phyloP scores from a whole-genome alignment of 2,888 invertebrate species.

The Trissoscelio sp. region DNA sequence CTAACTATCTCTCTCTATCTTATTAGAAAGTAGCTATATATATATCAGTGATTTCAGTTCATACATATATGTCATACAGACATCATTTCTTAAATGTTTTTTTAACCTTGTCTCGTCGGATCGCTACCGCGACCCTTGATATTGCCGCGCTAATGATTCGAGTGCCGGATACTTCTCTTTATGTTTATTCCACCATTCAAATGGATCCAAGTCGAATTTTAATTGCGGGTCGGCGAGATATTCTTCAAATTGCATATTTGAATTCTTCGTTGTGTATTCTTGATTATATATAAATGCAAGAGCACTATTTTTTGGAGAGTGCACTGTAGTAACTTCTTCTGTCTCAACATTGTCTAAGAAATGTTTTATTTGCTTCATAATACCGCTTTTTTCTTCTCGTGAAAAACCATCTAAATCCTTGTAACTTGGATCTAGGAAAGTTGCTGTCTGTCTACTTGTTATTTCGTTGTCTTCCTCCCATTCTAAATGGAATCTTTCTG shows the following conservation, averaged over 20 bases:
- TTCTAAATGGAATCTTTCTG: neutral
- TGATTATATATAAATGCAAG: constrained; percentile 13
- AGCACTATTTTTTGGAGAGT: neutral
- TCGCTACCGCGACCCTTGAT: no score
- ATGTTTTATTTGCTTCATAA: no score
- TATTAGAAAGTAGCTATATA: no score
- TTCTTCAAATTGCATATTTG: no score
- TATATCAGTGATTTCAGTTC: no score
- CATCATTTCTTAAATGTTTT: no score
- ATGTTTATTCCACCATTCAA: constrained; percentile 24
- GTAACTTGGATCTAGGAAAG: constrained; percentile 13
- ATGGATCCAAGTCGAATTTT: constrained; percentile 1
- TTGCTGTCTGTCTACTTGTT: neutral
- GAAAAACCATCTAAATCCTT: neutral
- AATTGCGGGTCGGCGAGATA: neutral
- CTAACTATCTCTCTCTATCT: no score
- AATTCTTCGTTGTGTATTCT: neutral
- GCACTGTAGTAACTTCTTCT: neutral
- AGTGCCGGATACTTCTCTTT: constrained; percentile 2
- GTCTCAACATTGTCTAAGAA: no score
- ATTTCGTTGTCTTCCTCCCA: neutral
- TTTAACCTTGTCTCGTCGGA: no score
- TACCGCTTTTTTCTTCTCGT: no score
- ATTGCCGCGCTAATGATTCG: constrained; percentile 3
- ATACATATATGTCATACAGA: no score